These are phyloP conservation scores for Drosophila borealis DNA, from an alignment of 2,888 invertebrate species.

Conservation along the genomic window DNA sequence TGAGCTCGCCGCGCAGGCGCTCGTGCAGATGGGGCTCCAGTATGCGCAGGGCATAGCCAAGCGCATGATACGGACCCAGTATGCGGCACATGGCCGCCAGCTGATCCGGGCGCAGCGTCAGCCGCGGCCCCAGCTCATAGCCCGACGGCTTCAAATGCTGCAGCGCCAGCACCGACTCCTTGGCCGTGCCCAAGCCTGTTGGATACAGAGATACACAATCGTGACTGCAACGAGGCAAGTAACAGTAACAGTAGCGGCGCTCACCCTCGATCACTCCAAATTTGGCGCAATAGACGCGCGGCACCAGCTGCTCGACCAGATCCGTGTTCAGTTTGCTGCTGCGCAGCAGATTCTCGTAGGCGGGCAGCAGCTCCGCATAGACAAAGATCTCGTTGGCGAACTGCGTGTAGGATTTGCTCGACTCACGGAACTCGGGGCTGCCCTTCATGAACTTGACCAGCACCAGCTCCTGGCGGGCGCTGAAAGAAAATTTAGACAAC, in stretches of 20 bases:
- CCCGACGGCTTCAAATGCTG: slow-evolving; percentile 79
- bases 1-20: slow-evolving; percentile 67
- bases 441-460: slow-evolving; percentile 84
- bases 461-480: slow-evolving; percentile 55
- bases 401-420: slow-evolving; percentile 80
- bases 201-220: no score
- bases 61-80: slow-evolving; percentile 81
- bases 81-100: slow-evolving; percentile 74
- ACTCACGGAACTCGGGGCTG: slow-evolving; percentile 74
- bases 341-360: slow-evolving; percentile 73
- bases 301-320: slow-evolving; percentile 70
- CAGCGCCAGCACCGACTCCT: slow-evolving; percentile 80
- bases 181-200: slow-evolving; percentile 62
- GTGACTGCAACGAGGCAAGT: not conserved
- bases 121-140: slow-evolving; percentile 80
- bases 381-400: slow-evolving; percentile 83
- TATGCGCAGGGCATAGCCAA: slow-evolving; percentile 78
- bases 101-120: slow-evolving; percentile 77
- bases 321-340: slow-evolving; percentile 51
- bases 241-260: not conserved
- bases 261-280: slow-evolving; percentile 80
- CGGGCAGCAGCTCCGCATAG: slow-evolving; percentile 80
- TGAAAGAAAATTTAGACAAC: not conserved
- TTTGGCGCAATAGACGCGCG: slow-evolving; percentile 73
- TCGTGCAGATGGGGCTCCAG: slow-evolving; percentile 69